phyloP scores from a whole-genome alignment of 2,113 vertebrate species.

The Phylloscopus trochiloides region DNA sequence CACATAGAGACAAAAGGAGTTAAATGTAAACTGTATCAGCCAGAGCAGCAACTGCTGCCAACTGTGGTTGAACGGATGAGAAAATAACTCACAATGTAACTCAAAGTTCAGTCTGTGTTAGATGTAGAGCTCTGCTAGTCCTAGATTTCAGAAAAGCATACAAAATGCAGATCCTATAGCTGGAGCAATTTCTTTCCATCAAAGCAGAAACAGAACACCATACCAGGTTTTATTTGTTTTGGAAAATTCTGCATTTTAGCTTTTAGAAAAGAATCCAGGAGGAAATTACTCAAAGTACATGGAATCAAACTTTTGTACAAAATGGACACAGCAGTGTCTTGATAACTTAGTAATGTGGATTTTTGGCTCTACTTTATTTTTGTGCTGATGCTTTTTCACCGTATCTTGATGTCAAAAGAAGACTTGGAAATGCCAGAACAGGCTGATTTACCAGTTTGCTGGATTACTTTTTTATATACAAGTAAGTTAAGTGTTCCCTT shows the following conservation, averaged over 20 bases:
- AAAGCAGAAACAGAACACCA: neutral
- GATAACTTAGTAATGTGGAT: neutral
- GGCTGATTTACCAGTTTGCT: neutral
- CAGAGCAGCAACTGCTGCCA: neutral
- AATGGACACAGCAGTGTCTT: neutral
- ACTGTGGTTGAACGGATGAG: neutral
- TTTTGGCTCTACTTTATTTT: neutral
- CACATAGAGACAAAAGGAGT: neutral
- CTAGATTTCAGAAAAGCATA: neutral
- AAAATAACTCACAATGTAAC: neutral
- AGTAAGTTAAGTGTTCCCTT: neutral
- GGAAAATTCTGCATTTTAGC: neutral
- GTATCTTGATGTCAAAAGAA: neutral
- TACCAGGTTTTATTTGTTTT: neutral
- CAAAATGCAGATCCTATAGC: neutral
- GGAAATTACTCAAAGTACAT: neutral
- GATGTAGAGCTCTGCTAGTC: neutral
- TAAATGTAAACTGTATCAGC: neutral
- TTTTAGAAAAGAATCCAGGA: neutral
- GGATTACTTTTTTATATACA: neutral
- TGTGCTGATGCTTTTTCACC: neutral
- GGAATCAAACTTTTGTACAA: neutral
- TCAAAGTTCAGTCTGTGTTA: neutral
- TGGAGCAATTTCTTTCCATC: neutral
- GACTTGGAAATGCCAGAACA: neutral